These are phyloP conservation scores for Ophion ellenae DNA, from an alignment of 2,888 invertebrate species.

Conservation along the genomic window DNA sequence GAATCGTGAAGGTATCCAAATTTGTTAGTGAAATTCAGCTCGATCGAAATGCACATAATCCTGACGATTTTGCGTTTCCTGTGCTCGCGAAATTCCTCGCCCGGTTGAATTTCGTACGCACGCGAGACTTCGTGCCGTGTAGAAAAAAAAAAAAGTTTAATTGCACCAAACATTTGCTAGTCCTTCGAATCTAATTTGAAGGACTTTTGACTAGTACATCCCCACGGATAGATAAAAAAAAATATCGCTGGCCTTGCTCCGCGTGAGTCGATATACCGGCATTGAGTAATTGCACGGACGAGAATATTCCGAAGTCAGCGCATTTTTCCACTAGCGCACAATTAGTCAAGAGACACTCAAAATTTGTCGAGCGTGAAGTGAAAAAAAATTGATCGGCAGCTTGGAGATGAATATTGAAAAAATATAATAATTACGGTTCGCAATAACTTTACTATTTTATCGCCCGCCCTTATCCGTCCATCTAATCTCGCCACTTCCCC, in stretches of 20 bases:
- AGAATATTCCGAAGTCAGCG: no score
- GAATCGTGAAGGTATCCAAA: neutral
- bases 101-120: neutral
- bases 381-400: neutral
- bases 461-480: neutral
- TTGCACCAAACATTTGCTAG: neutral
- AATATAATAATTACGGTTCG: neutral
- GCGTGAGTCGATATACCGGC: no score
- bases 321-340: no score
- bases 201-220: neutral
- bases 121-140: neutral
- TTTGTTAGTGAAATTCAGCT: neutral
- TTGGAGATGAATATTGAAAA: neutral
- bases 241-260: neutral
- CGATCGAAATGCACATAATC: neutral
- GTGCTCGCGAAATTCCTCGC: neutral
- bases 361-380: neutral
- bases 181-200: neutral
- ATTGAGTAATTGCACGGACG: no score
- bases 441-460: neutral
- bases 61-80: slow-evolving; percentile 8
- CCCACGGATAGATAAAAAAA: neutral
- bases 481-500: neutral
- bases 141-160: neutral
- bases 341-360: no score